Conservation (phyloP, 2,888 invertebrate species). For the Troides oblongomaculatus region DNA sequence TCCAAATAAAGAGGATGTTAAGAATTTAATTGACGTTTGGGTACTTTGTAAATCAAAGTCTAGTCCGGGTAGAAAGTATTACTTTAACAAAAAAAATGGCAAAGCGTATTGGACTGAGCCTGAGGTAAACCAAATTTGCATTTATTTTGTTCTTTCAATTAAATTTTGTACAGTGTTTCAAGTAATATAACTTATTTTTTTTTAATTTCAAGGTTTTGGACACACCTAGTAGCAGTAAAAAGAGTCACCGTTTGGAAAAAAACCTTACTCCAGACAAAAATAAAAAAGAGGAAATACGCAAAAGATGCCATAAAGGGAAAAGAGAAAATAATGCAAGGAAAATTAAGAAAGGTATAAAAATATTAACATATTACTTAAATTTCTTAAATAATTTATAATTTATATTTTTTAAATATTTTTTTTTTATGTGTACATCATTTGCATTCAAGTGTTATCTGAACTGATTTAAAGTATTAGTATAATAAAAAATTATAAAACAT, state of each 20-base stretch:
- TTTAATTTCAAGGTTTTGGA: conserved; percentile 54
- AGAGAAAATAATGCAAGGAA: conserved; percentile 53
- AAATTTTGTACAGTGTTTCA: neutral
- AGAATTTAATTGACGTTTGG: conserved; percentile 75
- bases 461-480: too few relatives aligned
- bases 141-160: conserved; percentile 21
- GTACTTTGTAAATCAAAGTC: conserved; percentile 69
- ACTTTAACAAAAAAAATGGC: conserved; percentile 71
- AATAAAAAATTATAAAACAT: too few relatives aligned
- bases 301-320: conserved; percentile 59
- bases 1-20: conserved; percentile 53
- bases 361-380: neutral
- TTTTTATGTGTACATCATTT: too few relatives aligned
- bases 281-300: conserved; percentile 49
- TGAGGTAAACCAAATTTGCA: conserved; percentile 56
- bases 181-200: conserved; percentile 31
- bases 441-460: too few relatives aligned
- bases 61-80: conserved; percentile 68
- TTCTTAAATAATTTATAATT: neutral
- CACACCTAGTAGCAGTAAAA: conserved; percentile 38
- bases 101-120: conserved; percentile 73
- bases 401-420: too few relatives aligned
- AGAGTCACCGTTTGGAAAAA: conserved; percentile 37
- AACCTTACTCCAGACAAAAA: conserved; percentile 45
- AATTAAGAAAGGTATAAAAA: conserved; percentile 50